These are phyloP conservation scores for Lerema accius DNA, from an alignment of 1,140 invertebrate genomes.

Conservation along the genomic window DNA sequence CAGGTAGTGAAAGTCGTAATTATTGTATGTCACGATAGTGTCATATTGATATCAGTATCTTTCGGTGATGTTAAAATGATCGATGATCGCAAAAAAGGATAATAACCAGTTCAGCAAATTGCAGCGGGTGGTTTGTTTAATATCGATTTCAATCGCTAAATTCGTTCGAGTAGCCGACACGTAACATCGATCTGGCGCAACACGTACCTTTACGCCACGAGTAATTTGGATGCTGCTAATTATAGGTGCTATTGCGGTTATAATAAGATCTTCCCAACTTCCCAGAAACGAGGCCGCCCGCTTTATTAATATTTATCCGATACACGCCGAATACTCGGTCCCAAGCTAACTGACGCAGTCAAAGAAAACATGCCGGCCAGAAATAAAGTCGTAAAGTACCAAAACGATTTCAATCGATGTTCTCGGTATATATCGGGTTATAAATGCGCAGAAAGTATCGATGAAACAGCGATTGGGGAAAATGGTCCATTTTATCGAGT, in stretches of 20 bases:
- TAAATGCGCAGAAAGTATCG: slow-evolving; percentile 71
- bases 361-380: slow-evolving; percentile 77
- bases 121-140: slow-evolving; percentile 37
- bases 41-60: background rate
- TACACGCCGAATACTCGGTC: slow-evolving; percentile 73
- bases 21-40: slow-evolving; percentile 16
- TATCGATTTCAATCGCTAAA: slow-evolving; percentile 57
- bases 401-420: slow-evolving; percentile 79
- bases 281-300: slow-evolving; percentile 79
- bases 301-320: slow-evolving; percentile 83
- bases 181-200: slow-evolving; percentile 71
- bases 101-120: slow-evolving; percentile 41
- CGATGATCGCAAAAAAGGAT: slow-evolving; percentile 36
- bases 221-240: slow-evolving; percentile 80
- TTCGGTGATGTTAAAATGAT: background rate
- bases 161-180: slow-evolving; percentile 63
- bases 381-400: slow-evolving; percentile 81
- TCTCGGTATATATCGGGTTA: slow-evolving; percentile 67
- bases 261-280: slow-evolving; percentile 81
- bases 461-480: slow-evolving; percentile 49
- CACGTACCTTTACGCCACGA: slow-evolving; percentile 63
- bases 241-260: slow-evolving; percentile 82
- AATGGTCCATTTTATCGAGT: slow-evolving; percentile 47
- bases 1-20: slow-evolving; percentile 1
- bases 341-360: slow-evolving; percentile 78